A percentile compares a stretch with the other conserved stretches of the same genome.
Conservation (phyloP, 2,888 invertebrate species). For the Leuctra nigra region DNA sequence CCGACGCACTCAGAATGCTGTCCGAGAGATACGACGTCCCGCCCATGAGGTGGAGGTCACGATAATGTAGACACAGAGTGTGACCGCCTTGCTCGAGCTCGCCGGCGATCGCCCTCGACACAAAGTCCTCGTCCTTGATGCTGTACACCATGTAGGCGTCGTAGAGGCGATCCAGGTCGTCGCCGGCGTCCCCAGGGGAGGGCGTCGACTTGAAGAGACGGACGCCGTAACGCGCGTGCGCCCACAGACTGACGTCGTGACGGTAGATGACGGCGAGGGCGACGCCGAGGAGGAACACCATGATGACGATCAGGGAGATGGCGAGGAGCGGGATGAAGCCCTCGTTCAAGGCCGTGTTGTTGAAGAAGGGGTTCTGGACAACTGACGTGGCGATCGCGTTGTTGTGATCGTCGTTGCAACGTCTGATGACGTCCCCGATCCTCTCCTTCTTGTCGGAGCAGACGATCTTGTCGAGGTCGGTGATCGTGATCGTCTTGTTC, state of each 20-base stretch:
- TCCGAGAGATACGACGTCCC: slow-evolving; percentile 43
- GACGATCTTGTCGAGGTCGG: slow-evolving; percentile 61
- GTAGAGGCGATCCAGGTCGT: slow-evolving; percentile 54
- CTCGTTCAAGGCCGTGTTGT: slow-evolving; percentile 58
- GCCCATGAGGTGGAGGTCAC: slow-evolving; percentile 37
- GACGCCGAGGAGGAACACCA: slow-evolving; percentile 60
- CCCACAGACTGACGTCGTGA: slow-evolving; percentile 71
- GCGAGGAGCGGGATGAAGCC: slow-evolving; percentile 70
- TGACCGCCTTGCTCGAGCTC: slow-evolving; percentile 68
- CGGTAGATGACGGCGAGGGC: slow-evolving; percentile 67
- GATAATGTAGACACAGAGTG: slow-evolving; percentile 49
- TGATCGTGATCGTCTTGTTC: slow-evolving; percentile 43
- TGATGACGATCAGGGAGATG: slow-evolving; percentile 60
- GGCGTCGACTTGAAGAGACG: slow-evolving; percentile 47
- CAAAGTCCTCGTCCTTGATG: slow-evolving; percentile 67
- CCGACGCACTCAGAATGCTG: slow-evolving; percentile 51
- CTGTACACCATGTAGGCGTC: slow-evolving; percentile 85
- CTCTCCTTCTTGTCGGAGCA: slow-evolving; percentile 54
- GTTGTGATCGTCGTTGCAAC: slow-evolving; percentile 58
- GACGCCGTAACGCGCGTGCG: slow-evolving; percentile 70
- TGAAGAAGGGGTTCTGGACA: slow-evolving; percentile 46
- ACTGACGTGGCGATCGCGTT: slow-evolving; percentile 42
- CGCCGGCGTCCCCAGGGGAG: slow-evolving; percentile 30
- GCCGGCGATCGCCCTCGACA: slow-evolving; percentile 57
- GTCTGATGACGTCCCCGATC: slow-evolving; percentile 46